A percentile compares a stretch with the other conserved stretches of the same genome.
Conservation (phyloP, 1,140 invertebrate genomes). For the Samia ricini region DNA sequence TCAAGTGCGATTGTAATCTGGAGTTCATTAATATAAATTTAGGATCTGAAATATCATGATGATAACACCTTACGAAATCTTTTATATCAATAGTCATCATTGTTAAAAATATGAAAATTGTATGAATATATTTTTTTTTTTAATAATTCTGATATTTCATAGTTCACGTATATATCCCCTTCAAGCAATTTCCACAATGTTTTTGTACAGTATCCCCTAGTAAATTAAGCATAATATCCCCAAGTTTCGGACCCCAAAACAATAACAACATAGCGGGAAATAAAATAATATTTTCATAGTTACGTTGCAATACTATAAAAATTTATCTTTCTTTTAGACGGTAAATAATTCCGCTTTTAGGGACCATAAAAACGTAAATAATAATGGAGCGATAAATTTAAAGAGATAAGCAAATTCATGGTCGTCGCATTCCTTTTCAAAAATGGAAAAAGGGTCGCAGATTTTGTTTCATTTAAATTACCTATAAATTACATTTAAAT, state of each 20-base stretch:
- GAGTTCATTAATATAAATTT: no score
- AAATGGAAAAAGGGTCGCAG: background rate
- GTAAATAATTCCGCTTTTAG: background rate
- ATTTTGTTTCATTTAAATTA: background rate
- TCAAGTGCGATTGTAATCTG: no score
- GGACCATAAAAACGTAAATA: background rate
- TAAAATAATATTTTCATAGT: slow-evolving; percentile 10
- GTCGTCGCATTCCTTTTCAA: background rate
- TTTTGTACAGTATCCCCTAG: background rate
- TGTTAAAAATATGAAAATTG: no score
- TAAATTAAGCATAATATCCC: slow-evolving; percentile 5
- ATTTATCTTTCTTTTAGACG: background rate
- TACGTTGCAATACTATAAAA: background rate
- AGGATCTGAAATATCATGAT: no score
- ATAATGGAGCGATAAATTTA: background rate
- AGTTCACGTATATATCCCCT: background rate
- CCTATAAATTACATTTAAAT: no score
- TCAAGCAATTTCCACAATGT: background rate
- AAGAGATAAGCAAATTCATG: background rate
- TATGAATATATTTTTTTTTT: no score
- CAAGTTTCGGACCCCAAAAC: slow-evolving; percentile 9
- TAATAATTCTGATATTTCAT: no score
- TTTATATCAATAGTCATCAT: no score
- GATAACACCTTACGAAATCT: no score
- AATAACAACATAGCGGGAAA: slow-evolving; percentile 12